phyloP scores from a whole-genome alignment of 2,797 vertebrate genomes.

The Melanotaenia trifasciata region DNA sequence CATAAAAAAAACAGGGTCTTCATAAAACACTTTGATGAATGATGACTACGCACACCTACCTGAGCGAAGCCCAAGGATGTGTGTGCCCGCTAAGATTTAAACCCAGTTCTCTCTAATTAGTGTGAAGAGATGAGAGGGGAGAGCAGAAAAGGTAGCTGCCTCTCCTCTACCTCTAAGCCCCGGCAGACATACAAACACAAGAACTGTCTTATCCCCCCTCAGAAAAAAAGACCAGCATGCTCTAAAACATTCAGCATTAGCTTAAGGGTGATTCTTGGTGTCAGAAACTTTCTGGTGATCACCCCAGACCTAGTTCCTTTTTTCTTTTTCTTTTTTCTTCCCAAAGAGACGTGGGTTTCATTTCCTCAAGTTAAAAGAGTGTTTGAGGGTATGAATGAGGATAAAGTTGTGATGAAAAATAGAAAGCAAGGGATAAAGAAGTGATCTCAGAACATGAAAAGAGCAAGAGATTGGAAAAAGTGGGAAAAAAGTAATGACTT shows the following conservation, averaged over 20 bases:
- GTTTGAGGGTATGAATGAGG: conserved; percentile 71
- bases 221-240: conserved; percentile 58
- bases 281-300: conserved; percentile 77
- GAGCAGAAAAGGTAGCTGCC: conserved; percentile 68
- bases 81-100: conserved; percentile 63
- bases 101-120: conserved; percentile 72
- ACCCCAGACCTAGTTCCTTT: conserved; percentile 54
- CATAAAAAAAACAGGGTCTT: conserved; percentile 36
- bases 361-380: conserved; percentile 71
- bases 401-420: conserved; percentile 78
- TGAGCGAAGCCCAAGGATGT: conserved; percentile 33
- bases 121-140: conserved; percentile 73
- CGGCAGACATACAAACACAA: conserved; percentile 68
- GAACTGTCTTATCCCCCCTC: conserved; percentile 61
- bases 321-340: conserved; percentile 15
- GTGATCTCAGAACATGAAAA: conserved; percentile 65
- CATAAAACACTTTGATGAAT: conserved; percentile 48
- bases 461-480: conserved; percentile 58
- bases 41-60: conserved; percentile 27
- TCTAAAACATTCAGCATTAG: conserved; percentile 76
- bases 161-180: conserved; percentile 63
- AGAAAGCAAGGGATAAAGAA: conserved; percentile 57
- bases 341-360: conserved; percentile 48
- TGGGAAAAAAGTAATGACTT: conserved; percentile 58
- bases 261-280: conserved; percentile 74